phyloP scores from a whole-genome alignment of 2,113 vertebrate species.

The Hepsetus odoe region DNA sequence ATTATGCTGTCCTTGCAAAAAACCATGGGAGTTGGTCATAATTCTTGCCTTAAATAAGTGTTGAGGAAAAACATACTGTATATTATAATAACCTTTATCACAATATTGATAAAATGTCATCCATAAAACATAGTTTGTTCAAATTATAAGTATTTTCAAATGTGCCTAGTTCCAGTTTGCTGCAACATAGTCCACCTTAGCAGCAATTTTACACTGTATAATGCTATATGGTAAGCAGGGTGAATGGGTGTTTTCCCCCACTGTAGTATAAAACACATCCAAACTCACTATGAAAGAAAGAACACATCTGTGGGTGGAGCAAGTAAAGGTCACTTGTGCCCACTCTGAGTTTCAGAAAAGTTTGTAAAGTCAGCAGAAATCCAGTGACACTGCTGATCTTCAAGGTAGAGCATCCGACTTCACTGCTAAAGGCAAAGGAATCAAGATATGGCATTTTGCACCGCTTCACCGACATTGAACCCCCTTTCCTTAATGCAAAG shows the following conservation, averaged over 20 bases:
- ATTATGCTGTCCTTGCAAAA: too few species aligned
- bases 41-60: too few species aligned
- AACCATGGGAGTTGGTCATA: too few species aligned
- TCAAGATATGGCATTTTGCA: background rate
- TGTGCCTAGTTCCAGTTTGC: too few species aligned
- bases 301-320: background rate
- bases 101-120: too few species aligned
- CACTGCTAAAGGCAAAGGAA: background rate
- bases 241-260: background rate
- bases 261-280: too few species aligned
- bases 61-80: too few species aligned
- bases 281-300: too few species aligned
- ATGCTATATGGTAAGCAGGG: background rate
- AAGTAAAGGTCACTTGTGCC: background rate
- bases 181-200: too few species aligned
- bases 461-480: constrained; percentile 29
- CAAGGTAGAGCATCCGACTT: background rate
- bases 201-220: background rate
- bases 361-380: background rate
- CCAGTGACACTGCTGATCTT: background rate
- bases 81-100: too few species aligned
- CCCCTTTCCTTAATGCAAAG: constrained; percentile 48
- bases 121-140: too few species aligned
- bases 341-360: background rate
- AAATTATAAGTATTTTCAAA: too few species aligned